Evolutionary conservation across 1,140 invertebrate genomes (phyloP).

Genomic region (Drosophila malerkotliana): DNA sequence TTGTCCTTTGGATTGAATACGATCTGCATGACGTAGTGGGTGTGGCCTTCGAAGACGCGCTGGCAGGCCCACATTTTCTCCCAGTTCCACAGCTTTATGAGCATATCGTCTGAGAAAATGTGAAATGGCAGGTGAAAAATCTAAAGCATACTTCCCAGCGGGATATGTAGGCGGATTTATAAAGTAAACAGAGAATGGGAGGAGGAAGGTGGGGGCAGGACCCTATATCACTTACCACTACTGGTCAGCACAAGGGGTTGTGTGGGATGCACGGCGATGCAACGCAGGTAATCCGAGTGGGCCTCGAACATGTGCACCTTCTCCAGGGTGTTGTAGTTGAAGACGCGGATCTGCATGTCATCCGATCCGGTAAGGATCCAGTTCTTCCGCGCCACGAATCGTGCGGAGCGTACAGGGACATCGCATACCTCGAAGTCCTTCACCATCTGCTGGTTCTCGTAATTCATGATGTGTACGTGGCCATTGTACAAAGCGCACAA

Average conservation of each 20-base stretch:
- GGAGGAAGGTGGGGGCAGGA: not conserved
- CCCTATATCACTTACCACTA: constrained; percentile 89
- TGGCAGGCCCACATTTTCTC: constrained; percentile 98
- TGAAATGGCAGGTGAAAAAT: constrained; percentile 1
- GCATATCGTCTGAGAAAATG: constrained; percentile 91
- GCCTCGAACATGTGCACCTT: constrained; percentile 98
- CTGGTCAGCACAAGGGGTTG: constrained; percentile 98
- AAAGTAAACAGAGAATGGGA: constrained; percentile 23
- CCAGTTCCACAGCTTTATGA: constrained; percentile 99
- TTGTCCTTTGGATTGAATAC: constrained; percentile 99
- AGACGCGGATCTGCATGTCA: constrained; percentile 97
- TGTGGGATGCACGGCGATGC: constrained; percentile 98
- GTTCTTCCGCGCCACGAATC: constrained; percentile 98
- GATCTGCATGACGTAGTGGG: constrained; percentile 99
- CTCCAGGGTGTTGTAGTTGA: constrained; percentile 99
- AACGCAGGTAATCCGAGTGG: constrained; percentile 98
- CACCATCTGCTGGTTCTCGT: constrained; percentile 92
- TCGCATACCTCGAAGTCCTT: constrained; percentile 92
- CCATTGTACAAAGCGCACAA: constrained; percentile 99
- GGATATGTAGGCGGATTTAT: not conserved
- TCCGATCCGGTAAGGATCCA: constrained; percentile 99
- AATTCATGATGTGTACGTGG: constrained; percentile 99
- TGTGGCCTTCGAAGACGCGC: constrained; percentile 99
- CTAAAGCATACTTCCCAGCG: constrained; percentile 27
- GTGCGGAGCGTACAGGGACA: constrained; percentile 96